Conservation (phyloP, 2,113 vertebrate genomes). For the Xerus inauris region DNA sequence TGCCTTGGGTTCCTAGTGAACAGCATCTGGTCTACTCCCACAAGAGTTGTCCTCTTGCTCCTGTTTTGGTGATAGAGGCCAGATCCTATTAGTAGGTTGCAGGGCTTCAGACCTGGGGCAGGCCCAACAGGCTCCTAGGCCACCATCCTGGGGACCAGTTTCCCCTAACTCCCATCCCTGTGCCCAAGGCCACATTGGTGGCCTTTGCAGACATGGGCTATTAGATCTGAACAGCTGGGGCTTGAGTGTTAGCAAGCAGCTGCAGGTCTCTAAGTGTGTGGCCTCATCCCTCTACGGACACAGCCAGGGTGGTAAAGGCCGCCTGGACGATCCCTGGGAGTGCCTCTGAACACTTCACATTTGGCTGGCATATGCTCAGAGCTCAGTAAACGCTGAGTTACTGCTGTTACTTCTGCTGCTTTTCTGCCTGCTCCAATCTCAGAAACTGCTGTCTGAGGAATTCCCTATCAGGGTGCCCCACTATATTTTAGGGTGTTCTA, state of each 20-base stretch:
- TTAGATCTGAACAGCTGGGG: too few species aligned
- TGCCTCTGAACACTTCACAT: accelerated
- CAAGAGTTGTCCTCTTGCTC: accelerated
- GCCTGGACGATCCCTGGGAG: accelerated
- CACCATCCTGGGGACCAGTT: not conserved
- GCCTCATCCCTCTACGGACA: not conserved
- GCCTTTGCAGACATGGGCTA: accelerated
- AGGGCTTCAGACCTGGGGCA: not conserved
- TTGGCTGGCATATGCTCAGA: accelerated
- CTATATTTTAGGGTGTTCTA: accelerated
- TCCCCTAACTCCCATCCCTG: too few species aligned
- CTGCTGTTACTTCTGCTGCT: accelerated
- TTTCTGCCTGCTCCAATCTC: not conserved
- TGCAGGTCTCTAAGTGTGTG: accelerated
- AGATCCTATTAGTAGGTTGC: accelerated
- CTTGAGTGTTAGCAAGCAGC: too few species aligned
- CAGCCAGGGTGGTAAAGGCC: accelerated
- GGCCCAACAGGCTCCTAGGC: not conserved
- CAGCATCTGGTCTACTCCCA: too few species aligned
- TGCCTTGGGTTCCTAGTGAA: too few species aligned
- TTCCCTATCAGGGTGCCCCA: accelerated
- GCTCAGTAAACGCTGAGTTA: accelerated
- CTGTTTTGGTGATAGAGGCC: not conserved
- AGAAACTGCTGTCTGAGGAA: not conserved
- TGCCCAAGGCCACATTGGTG: not conserved